Conservation (phyloP, 30 jellyfish, hydroid and myxozoan species). For the Catostylus mosaicus region DNA sequence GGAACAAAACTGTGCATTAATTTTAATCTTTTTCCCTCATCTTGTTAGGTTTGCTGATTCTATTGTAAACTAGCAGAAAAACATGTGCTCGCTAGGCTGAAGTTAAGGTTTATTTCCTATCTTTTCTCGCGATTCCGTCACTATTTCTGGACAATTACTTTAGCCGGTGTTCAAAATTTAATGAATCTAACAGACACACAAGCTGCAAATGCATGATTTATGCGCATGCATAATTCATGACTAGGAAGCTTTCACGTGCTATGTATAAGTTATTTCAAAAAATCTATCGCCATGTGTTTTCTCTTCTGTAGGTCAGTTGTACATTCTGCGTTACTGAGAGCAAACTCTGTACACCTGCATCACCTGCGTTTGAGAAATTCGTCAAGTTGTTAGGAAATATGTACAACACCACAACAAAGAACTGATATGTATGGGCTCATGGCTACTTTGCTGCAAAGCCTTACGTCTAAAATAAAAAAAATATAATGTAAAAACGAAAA, state of each 20-base stretch:
- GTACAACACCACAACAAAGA: background rate
- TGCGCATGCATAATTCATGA: conserved; percentile 52
- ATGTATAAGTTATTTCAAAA: conserved; percentile 37
- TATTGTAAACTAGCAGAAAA: conserved; percentile 2
- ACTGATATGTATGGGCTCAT: no score
- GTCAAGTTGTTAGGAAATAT: background rate
- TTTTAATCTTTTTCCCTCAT: conserved; percentile 13
- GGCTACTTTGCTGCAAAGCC: no score
- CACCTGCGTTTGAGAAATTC: conserved; percentile 2
- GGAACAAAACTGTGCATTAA: conserved; percentile 9
- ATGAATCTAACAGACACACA: conserved; percentile 72
- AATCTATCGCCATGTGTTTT: conserved; percentile 48
- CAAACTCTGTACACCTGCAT: conserved; percentile 35
- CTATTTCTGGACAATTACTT: conserved; percentile 57
- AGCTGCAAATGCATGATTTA: conserved; percentile 66
- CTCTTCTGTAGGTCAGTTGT: conserved; percentile 37
- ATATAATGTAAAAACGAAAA: no score
- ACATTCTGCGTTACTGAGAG: conserved; percentile 5
- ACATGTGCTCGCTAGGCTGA: conserved; percentile 29
- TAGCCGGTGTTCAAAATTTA: conserved; percentile 66
- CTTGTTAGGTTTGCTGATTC: conserved; percentile 8
- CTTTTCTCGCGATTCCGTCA: conserved; percentile 46
- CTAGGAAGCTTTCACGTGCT: conserved; percentile 53
- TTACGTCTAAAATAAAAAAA: no score
- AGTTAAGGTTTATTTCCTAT: conserved; percentile 17